Evolutionary conservation across 92 coral and sea anemone species (phyloP).

Genomic region (Bergia puertoricense): DNA sequence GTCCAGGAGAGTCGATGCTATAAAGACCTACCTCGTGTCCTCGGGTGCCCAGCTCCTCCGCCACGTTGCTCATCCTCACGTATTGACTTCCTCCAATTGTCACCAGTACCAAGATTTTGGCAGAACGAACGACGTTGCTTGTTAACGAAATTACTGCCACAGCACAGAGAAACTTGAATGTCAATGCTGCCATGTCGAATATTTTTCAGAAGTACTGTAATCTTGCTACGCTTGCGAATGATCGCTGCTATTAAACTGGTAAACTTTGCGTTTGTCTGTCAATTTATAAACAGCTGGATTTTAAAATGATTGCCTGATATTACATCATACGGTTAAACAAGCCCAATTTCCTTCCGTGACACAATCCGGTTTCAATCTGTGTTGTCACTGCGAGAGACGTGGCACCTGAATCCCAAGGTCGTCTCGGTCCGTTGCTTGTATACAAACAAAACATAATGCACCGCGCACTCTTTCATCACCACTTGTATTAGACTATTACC

Average conservation of each 20-base stretch:
- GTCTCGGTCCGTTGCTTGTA: not conserved
- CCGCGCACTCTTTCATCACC: too few species aligned
- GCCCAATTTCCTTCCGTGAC: not conserved
- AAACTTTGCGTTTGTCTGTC: not conserved
- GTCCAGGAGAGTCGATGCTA: too few species aligned
- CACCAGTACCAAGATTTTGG: constrained; percentile 6
- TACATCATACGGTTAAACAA: not conserved
- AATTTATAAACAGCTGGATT: not conserved
- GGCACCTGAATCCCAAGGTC: not conserved
- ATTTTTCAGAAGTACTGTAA: not conserved
- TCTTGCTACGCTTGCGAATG: not conserved
- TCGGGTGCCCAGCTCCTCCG: constrained; percentile 32
- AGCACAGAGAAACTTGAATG: not conserved
- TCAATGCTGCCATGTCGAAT: constrained; percentile 2
- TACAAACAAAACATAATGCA: too few species aligned
- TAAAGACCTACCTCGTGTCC: constrained; percentile 21
- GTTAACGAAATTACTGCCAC: not conserved
- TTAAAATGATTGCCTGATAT: not conserved
- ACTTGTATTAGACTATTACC: too few species aligned
- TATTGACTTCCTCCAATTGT: constrained; percentile 36
- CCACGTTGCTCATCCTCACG: constrained; percentile 32
- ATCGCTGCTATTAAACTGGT: too few species aligned
- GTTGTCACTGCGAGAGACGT: constrained; percentile 2
- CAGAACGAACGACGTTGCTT: not conserved
- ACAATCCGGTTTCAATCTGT: not conserved